These are phyloP conservation scores for Clunio marinus DNA, from an alignment of 2,888 invertebrate species.

Conservation along the genomic window DNA sequence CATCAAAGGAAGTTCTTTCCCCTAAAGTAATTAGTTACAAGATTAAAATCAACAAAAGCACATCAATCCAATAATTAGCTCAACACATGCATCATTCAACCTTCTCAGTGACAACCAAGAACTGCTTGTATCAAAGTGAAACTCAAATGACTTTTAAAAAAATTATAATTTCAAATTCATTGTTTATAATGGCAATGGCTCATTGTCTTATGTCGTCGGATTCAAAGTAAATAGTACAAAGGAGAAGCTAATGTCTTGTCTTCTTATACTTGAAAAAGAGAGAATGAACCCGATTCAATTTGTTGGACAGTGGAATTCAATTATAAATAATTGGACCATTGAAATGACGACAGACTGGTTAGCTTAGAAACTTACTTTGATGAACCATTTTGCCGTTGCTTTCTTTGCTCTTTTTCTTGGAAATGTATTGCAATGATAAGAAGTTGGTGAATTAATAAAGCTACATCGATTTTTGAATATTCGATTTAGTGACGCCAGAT, in stretches of 20 bases:
- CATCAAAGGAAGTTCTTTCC: too few relatives aligned
- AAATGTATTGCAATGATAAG: constrained; percentile 18
- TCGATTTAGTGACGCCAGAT: constrained; percentile 25
- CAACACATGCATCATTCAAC: too few relatives aligned
- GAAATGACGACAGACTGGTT: background rate
- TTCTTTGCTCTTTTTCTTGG: constrained; percentile 9
- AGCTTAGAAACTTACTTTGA: constrained; percentile 58
- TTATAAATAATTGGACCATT: constrained; percentile 12
- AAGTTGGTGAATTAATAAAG: constrained; percentile 13
- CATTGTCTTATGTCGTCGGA: background rate
- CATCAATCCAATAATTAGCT: too few relatives aligned
- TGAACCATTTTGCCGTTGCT: constrained; percentile 62
- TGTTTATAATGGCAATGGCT: background rate
- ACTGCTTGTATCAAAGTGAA: too few relatives aligned
- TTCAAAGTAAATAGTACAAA: too few relatives aligned
- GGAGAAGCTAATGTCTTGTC: too few relatives aligned
- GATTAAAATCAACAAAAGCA: too few relatives aligned
- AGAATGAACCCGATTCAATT: too few relatives aligned
- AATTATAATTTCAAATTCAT: constrained; percentile 20
- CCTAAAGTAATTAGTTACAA: too few relatives aligned
- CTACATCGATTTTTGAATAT: constrained; percentile 33
- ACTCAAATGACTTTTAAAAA: too few relatives aligned
- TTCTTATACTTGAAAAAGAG: too few relatives aligned
- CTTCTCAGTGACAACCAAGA: too few relatives aligned
- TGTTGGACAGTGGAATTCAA: background rate